Conservation (phyloP, 2,797 vertebrate genomes). For the Cercopithecus mitis region DNA sequence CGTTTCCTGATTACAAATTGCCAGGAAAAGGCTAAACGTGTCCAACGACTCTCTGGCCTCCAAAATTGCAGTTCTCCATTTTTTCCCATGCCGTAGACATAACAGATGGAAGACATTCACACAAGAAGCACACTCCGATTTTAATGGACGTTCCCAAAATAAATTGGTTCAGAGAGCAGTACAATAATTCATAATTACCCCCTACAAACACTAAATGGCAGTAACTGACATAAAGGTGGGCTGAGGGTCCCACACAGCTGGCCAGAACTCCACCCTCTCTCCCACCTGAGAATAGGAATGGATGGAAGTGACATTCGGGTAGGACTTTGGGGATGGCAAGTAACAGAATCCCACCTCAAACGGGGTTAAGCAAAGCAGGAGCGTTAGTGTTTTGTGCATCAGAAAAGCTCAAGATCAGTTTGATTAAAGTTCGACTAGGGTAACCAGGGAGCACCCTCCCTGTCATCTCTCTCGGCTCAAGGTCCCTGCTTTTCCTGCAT, state of each 20-base stretch:
- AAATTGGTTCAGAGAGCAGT: rapidly evolving
- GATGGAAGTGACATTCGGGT: rapidly evolving
- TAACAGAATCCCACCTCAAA: background rate
- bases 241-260: rapidly evolving
- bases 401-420: background rate
- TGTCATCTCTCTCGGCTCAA: background rate
- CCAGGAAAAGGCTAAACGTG: background rate
- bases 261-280: background rate
- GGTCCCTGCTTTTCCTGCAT: background rate
- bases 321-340: too few species aligned
- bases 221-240: rapidly evolving
- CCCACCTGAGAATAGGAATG: background rate
- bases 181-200: rapidly evolving
- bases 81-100: background rate
- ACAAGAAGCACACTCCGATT: background rate
- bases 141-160: background rate
- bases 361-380: background rate
- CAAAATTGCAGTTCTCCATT: background rate
- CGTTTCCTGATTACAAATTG: background rate
- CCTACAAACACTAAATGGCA: background rate
- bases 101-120: background rate
- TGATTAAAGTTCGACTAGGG: rapidly evolving
- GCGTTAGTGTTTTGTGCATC: background rate
- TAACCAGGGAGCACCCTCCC: background rate
- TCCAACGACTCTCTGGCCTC: background rate